Evolutionary conservation across 1,140 invertebrate genomes (phyloP).

Genomic region (Heliconius himera): DNA sequence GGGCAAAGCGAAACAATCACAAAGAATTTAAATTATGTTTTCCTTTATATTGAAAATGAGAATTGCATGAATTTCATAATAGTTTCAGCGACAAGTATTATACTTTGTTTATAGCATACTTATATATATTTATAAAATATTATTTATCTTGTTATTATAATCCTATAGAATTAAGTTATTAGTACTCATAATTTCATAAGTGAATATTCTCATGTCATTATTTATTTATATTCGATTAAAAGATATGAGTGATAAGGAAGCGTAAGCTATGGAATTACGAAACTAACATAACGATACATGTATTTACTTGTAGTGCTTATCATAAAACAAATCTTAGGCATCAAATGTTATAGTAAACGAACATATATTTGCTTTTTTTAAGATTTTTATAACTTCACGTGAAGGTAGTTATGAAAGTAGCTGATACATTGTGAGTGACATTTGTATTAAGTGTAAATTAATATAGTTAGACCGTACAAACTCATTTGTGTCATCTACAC

Average conservation of each 20-base stretch:
- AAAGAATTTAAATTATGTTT: neutral
- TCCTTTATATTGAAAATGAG: no score
- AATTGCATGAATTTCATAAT: no score
- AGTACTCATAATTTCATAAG: neutral
- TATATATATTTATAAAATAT: neutral
- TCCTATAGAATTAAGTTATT: neutral
- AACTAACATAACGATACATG: neutral
- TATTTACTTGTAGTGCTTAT: neutral
- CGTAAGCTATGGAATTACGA: neutral
- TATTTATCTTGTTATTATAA: conserved; percentile 11
- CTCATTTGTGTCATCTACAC: no score
- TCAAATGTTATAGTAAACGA: neutral
- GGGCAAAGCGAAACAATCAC: conserved; percentile 9
- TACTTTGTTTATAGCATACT: neutral
- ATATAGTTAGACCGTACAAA: neutral
- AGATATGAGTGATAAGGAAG: neutral
- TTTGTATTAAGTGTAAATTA: neutral
- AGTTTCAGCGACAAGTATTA: no score
- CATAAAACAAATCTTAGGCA: conserved; percentile 3
- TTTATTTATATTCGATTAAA: conserved; percentile 11
- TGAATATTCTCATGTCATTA: conserved; percentile 10
- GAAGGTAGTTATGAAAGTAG: neutral
- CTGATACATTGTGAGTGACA: neutral
- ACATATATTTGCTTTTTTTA: neutral
- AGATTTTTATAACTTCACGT: neutral